Evolutionary conservation across 2,888 invertebrate species (phyloP), one percentile per base, ranked within the genome.

Genomic region (Stenodema calcarata): DNA sequence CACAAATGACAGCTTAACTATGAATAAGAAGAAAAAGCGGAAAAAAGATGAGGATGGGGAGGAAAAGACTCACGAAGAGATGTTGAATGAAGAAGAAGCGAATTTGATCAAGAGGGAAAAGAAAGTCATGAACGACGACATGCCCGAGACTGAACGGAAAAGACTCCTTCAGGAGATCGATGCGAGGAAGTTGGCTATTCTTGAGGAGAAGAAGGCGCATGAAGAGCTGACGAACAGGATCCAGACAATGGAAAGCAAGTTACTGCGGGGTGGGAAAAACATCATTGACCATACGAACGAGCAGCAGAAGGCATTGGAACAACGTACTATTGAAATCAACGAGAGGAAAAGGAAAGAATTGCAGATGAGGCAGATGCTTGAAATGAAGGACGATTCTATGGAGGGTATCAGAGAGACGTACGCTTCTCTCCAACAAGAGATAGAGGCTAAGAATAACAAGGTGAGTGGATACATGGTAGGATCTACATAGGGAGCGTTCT

Each of bases 261-360:
- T 99, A 91, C 95, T 99, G 78, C 95, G 96, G 89, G 99, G 99
- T 82, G 98, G 97, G 0, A 97, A 97, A 91, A 98, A 98, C 91
- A 96, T 99, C 86, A 94, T 99, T 54, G 98, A 98, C 91, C 97
- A 98, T 90, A 97, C 99, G 23, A 97, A 97, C 91, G 96, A 98
- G 91, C 97, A 98, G 90, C 97, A 98, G 91, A 93, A 95, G 89
- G 96, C 96, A 86, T 92, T 99, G 84, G 97, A 99, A 90, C 95
- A 96, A 91, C 94, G 95, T 87, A 93, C 95, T 87, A 92, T 94
- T 75, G 98, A 99, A 92, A 96, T 99, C 88, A 95, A 97, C 0
- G 98, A 98, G 90, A 93, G 98, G 89, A 96, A 95, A 92, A 91
- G 92, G 80, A 91, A 92, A 78, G 95, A 96, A 90, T 92, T 98